Base-by-base conservation (phyloP, 1,140 invertebrate species). In the Drosophila trapezifrons region DNA sequence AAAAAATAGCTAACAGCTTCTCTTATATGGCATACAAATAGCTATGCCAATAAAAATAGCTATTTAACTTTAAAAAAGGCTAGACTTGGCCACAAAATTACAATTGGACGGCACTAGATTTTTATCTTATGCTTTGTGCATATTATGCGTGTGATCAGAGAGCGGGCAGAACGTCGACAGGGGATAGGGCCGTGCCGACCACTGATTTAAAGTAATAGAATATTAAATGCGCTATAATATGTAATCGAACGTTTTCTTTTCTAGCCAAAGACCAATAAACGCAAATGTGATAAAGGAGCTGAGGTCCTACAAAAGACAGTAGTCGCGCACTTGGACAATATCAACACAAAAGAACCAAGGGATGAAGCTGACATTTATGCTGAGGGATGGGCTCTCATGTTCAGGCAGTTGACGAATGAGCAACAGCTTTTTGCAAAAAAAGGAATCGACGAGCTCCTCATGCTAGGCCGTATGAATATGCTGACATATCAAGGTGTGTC, bases 391-490 rank as follows among this genome's bases (percentile, higher is more conserved):
- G 46, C 46, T 2, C 8, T 29, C n/a, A 29, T 49, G n/a, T 51
- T 51, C 25, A 12, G 25, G 17, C 27, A 32, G n/a, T 12, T 49
- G n/a, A 7, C 25, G 5, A 45, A 13, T 18, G 42, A 45, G 42
- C 42, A 51, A 3, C 17, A 51, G 47, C 42, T 51, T 18, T 32
- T 51, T 32, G 47, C 27, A 0, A 51, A 51, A 29, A 18, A 32
- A 17, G n/a, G 27, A 13, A 51, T 51, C 5, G 47, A 51, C 12
- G 47, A 51, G 10, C 25, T 27, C 9, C 22, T 27, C 1, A 17
- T 27, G 46, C 43, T 15, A 45, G 43, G 43, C 3, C 43, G 43
- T 15, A 46, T 45, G 43, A 45, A 45, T 22, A 22, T 46, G 43
- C 43, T 46, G 5, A 8, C 29, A 20, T 52, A 52, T 10, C 10